phyloP scores from a whole-genome alignment of 2,113 vertebrate species.

The Emydura subglobosa region DNA sequence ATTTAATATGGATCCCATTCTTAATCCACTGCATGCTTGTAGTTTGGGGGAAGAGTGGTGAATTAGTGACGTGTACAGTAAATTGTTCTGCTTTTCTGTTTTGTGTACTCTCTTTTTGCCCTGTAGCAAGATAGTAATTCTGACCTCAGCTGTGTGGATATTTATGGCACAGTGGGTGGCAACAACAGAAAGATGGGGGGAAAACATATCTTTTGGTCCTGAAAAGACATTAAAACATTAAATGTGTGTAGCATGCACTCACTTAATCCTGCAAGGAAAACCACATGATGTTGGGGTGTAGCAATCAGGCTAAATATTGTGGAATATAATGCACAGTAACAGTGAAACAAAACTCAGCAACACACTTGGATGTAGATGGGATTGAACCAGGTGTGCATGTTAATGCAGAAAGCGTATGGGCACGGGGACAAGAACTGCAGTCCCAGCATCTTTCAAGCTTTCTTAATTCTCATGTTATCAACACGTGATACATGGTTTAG shows the following conservation, averaged over 20 bases:
- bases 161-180: background rate
- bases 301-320: accelerated
- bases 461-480: conserved; percentile 18
- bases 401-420: background rate
- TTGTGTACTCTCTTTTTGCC: background rate
- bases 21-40: background rate
- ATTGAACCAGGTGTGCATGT: background rate
- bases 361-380: background rate
- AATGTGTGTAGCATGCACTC: background rate
- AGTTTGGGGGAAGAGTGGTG: background rate
- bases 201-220: background rate
- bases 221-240: background rate
- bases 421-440: conserved; percentile 9
- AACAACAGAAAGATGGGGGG: background rate
- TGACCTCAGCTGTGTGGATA: background rate
- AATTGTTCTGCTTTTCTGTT: background rate
- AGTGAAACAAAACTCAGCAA: background rate
- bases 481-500: background rate
- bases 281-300: background rate
- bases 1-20: background rate
- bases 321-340: accelerated
- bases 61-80: background rate
- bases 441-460: background rate
- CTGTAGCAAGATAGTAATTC: background rate
- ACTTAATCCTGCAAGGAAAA: background rate